Evolutionary conservation across 2,888 invertebrate genomes (phyloP).

Genomic region (Euproctis similis): DNA sequence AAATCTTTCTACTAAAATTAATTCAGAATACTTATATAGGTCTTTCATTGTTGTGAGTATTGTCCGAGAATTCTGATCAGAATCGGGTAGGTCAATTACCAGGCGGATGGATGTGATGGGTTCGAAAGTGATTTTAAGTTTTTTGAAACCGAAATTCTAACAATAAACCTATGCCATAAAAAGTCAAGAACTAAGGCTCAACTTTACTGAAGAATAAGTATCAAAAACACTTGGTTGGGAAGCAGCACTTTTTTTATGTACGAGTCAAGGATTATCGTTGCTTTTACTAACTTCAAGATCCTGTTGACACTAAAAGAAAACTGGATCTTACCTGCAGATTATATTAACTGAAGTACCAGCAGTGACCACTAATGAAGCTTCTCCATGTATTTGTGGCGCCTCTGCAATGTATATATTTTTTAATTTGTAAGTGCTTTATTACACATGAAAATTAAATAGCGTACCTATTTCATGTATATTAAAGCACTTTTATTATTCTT

Average conservation of each 20-base stretch:
- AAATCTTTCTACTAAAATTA: too few relatives aligned
- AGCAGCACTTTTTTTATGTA: too few relatives aligned
- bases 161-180: not conserved
- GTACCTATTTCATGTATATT: too few relatives aligned
- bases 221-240: not conserved
- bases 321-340: slow-evolving; percentile 11
- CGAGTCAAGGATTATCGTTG: not conserved
- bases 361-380: slow-evolving; percentile 1
- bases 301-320: not conserved
- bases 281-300: not conserved
- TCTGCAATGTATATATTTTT: slow-evolving; percentile 6
- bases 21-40: too few relatives aligned
- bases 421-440: not conserved
- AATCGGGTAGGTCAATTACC: too few relatives aligned
- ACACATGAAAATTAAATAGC: too few relatives aligned
- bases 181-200: not conserved
- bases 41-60: too few relatives aligned
- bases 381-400: slow-evolving; percentile 8
- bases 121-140: too few relatives aligned
- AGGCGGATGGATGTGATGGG: too few relatives aligned
- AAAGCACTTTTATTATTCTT: too few relatives aligned
- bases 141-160: not conserved
- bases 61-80: too few relatives aligned
- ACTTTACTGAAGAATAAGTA: not conserved
- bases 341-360: slow-evolving; percentile 3